A percentile compares a stretch with the other conserved stretches of the same genome.
These are phyloP conservation scores for Meta bourneti DNA, from an alignment of 2,888 invertebrate species.

Conservation along the genomic window DNA sequence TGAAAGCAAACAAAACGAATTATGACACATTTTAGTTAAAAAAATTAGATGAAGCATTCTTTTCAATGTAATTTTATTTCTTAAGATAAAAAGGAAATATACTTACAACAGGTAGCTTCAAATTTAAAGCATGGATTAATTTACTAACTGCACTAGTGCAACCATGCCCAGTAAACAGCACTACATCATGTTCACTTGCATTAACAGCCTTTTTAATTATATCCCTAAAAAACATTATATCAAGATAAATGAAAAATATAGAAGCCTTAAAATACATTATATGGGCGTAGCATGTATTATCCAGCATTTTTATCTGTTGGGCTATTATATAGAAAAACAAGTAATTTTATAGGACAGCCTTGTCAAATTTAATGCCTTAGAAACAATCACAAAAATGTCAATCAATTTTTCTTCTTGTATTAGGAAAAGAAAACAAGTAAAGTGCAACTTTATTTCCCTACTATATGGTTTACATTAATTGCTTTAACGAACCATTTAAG, in stretches of 20 bases:
- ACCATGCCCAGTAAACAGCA: conserved; percentile 88
- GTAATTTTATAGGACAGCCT: background rate
- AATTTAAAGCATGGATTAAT: conserved; percentile 87
- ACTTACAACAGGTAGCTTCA: conserved; percentile 81
- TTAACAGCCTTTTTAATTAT: conserved; percentile 90
- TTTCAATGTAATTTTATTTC: background rate
- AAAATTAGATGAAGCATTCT: too few species aligned
- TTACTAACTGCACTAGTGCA: conserved; percentile 89
- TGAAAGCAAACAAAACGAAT: too few species aligned
- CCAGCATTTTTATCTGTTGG: too few species aligned
- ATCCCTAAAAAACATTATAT: conserved; percentile 83
- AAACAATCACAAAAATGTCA: too few species aligned
- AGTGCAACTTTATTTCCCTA: too few species aligned
- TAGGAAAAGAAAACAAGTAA: too few species aligned
- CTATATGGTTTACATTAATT: too few species aligned
- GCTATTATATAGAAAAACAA: background rate
- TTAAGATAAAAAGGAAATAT: conserved; percentile 16
- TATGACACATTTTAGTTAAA: too few species aligned
- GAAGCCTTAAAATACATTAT: too few species aligned
- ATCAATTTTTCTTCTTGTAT: too few species aligned
- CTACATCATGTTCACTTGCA: conserved; percentile 89
- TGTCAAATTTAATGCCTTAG: background rate
- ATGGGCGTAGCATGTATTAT: too few species aligned
- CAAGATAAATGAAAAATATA: background rate
- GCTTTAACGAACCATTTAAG: too few species aligned